phyloP scores from a whole-genome alignment of 2,797 vertebrate genomes.

The Meriones psammophilus region DNA sequence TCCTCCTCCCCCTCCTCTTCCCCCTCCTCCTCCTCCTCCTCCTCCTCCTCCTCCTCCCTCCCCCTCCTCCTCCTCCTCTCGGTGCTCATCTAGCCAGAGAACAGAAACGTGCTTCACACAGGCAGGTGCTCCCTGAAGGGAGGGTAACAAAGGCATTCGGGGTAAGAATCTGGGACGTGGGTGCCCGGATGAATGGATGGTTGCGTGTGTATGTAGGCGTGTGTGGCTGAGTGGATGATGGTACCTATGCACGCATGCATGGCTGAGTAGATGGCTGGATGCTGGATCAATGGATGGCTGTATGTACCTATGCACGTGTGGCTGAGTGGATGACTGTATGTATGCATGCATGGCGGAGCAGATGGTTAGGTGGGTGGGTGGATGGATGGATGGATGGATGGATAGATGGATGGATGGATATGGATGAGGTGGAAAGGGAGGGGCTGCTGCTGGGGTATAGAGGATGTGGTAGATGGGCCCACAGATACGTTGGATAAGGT shows the following conservation, averaged over 20 bases:
- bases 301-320: neutral
- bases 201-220: too few species aligned
- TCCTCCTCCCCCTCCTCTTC: neutral
- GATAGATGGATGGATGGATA: neutral
- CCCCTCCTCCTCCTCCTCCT: neutral
- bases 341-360: too few species aligned
- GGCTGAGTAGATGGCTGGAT: too few species aligned
- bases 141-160: too few species aligned
- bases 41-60: neutral
- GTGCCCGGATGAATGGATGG: neutral
- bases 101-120: neutral
- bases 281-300: neutral
- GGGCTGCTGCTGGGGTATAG: neutral
- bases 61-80: neutral
- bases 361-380: neutral
- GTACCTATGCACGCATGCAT: too few species aligned
- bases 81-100: neutral
- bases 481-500: neutral
- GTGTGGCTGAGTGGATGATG: neutral
- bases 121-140: neutral
- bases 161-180: neutral
- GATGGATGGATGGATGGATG: neutral
- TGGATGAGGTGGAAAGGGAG: neutral
- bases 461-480: rapidly evolving
- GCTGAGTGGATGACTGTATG: neutral